phyloP scores from a whole-genome alignment of 2,888 invertebrate species.

The Ochropleura plecta region DNA sequence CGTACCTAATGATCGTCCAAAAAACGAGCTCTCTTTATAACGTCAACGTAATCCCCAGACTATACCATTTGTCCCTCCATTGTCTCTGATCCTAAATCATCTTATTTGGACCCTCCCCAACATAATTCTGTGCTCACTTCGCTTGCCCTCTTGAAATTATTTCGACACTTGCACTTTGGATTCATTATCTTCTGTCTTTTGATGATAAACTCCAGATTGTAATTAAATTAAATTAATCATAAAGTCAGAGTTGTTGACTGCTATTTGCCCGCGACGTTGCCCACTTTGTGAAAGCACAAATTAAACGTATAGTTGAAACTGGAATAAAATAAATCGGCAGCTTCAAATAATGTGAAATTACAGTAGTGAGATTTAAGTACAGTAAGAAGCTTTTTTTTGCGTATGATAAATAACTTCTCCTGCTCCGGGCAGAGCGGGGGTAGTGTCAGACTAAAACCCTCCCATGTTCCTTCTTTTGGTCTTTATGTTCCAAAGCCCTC shows the following conservation, averaged over 20 bases:
- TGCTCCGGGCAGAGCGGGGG: too few species aligned
- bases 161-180: slow-evolving; percentile 32
- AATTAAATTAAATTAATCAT: slow-evolving; percentile 9
- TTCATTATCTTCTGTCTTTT: slow-evolving; percentile 25
- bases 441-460: too few species aligned
- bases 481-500: too few species aligned
- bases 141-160: slow-evolving; percentile 22
- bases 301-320: neutral
- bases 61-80: slow-evolving; percentile 12
- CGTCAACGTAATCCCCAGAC: slow-evolving; percentile 8
- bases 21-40: neutral
- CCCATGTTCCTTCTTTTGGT: too few species aligned
- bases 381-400: neutral
- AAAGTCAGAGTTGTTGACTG: neutral
- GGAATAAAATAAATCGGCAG: neutral
- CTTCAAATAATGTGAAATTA: neutral
- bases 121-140: slow-evolving; percentile 15
- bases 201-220: slow-evolving; percentile 15
- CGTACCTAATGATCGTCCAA: neutral
- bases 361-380: neutral
- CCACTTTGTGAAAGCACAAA: too few species aligned
- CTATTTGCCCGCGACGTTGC: neutral
- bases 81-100: slow-evolving; percentile 37
- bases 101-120: slow-evolving; percentile 1
- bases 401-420: too few species aligned